Percentiles rank a stretch among this genome's conserved stretches.
Conservation (phyloP, 35 echinoderm and acorn worm species). For the Amphiura filiformis region DNA sequence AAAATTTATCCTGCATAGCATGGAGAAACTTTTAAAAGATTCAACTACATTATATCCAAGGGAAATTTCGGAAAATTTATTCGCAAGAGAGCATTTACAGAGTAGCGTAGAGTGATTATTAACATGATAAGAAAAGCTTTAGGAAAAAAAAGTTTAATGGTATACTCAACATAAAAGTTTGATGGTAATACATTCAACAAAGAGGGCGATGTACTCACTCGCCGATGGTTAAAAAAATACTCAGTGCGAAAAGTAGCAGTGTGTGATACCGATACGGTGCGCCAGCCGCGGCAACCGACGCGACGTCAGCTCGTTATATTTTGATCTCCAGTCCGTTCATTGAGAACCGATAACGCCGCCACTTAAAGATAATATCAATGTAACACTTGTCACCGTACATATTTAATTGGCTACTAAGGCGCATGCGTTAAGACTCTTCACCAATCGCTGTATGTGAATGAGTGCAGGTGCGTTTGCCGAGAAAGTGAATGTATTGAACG, state of each 20-base stretch:
- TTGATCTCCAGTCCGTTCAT: neutral
- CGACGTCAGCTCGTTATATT: neutral
- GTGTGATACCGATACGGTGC: no score
- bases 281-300: no score
- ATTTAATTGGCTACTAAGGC: neutral
- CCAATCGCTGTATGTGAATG: neutral
- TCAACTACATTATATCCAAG: no score
- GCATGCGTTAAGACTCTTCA: neutral
- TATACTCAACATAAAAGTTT: neutral
- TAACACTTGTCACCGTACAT: neutral
- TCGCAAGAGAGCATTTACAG: no score
- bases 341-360: neutral
- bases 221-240: neutral
- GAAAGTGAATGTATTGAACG: neutral
- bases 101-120: no score
- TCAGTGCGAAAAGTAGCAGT: neutral
- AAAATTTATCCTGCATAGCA: no score
- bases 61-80: no score
- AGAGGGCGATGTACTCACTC: neutral
- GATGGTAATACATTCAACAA: neutral
- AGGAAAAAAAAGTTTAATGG: neutral
- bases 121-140: no score
- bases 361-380: neutral
- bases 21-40: no score
- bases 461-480: neutral